These are phyloP conservation scores for Galbula dea DNA, from an alignment of 2,113 vertebrate genomes.

Conservation along the genomic window DNA sequence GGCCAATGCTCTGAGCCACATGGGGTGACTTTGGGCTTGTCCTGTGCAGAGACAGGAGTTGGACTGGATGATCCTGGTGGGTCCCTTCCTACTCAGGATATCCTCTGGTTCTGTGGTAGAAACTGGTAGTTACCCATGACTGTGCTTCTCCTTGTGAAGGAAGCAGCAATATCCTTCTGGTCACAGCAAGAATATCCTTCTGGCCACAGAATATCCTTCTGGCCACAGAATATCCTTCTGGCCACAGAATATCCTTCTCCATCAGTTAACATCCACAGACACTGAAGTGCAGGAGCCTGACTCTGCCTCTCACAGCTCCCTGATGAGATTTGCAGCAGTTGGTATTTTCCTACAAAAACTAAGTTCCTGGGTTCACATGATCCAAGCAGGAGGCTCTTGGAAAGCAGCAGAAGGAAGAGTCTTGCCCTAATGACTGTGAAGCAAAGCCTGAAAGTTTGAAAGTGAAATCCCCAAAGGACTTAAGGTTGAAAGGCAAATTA, in stretches of 20 bases:
- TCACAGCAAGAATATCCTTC: neutral
- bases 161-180: neutral
- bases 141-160: neutral
- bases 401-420: neutral
- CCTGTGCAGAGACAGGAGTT: too few species aligned
- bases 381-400: neutral
- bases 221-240: too few species aligned
- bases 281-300: neutral
- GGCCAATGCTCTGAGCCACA: too few species aligned
- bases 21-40: too few species aligned
- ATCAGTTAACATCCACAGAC: neutral
- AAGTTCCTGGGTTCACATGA: neutral
- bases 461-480: neutral
- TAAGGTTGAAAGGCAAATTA: neutral
- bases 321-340: slow-evolving; percentile 32
- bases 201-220: too few species aligned
- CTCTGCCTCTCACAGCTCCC: neutral
- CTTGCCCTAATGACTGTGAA: neutral
- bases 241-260: neutral
- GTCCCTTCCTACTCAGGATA: too few species aligned
- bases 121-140: too few species aligned
- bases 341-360: neutral
- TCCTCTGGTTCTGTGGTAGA: too few species aligned
- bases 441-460: neutral
- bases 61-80: too few species aligned